Evolutionary conservation across 1,140 invertebrate species (phyloP), one percentile per base, ranked within the genome.

Genomic region (Bradynema listronoti): DNA sequence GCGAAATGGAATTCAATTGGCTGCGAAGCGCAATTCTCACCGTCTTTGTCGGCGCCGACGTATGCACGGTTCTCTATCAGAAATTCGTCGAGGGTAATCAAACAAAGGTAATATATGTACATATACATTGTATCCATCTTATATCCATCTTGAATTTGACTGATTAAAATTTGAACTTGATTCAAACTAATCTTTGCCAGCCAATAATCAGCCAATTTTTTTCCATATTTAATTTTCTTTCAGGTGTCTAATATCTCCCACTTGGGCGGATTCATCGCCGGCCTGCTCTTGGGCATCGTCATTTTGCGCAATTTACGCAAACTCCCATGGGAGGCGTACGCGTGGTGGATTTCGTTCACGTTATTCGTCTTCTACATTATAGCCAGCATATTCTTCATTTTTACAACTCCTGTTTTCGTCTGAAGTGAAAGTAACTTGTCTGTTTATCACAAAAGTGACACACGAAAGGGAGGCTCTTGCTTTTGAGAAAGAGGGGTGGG

Each of bases 1-100:
- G 82, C 36, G 88, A 94, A 80, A 92, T 93, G 89, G 87, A 0
- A 82, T 64, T 71, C 22, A 64, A 67, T 56, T 67, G 86, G 42
- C 80, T 88, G 0, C 87, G 91, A 66, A 78, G 91, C 30, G 32
- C 57, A 6, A 70, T 88, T 22, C 84, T 88, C 19, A 88, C 91
- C 69, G 61, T 89, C 0, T 73, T 88, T 0, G 82, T 92, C 55
- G n/a, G 39, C 14, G 56, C 65, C 3, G 68, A 70, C 45, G 36
- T 72, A 43, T 58, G 56, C n/a, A 36, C 63, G 43, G 70, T 69
- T 4, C 24, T 72, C 25, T 70, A 70, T 47, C 43, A 72, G 43
- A 36, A 69, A 14, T 70, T 64, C 36, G 58, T 66, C 32, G 43
- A 16, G 29, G 60, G 32, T n/a, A 41, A 41, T 30, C 22, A 30